Base-by-base conservation (phyloP, 2,888 invertebrate species). In the Trilocha varians region DNA sequence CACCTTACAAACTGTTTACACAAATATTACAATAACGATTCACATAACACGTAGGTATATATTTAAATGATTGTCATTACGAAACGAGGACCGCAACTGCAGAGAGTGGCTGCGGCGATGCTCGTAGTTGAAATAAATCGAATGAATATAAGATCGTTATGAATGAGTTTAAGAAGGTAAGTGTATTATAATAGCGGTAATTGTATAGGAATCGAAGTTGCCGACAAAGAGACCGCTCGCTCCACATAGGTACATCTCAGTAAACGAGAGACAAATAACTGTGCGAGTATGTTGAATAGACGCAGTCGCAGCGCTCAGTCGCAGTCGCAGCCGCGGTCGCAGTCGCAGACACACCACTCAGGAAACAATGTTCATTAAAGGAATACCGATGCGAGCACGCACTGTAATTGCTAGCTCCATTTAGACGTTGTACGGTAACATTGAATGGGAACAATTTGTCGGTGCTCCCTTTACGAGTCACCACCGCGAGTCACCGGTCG, bases 281-380 rank as follows among this genome's bases (percentile, higher is more conserved):
- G 25, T 25, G 25, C 25, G 25, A 5, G n/a, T n/a, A n/a, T n/a
- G n/a, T n/a, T n/a, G n/a, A n/a, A n/a, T n/a, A n/a, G n/a, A n/a
- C n/a, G n/a, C n/a, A n/a, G n/a, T n/a, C n/a, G n/a, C n/a, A n/a
- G n/a, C n/a, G n/a, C n/a, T n/a, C n/a, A n/a, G n/a, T n/a, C n/a
- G n/a, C n/a, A n/a, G n/a, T n/a, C n/a, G n/a, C n/a, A n/a, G n/a
- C n/a, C n/a, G n/a, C n/a, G n/a, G n/a, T n/a, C n/a, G n/a, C n/a
- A n/a, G n/a, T n/a, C n/a, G n/a, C n/a, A n/a, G n/a, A n/a, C n/a
- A n/a, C n/a, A n/a, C n/a, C n/a, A 71, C 69, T 57, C 50, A 61
- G 73, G 70, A 72, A 76, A 83, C 83, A 84, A 83, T 80, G 78
- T 78, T 82, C 78, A 82, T 82, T 84, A 80, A 78, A 78, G 58